Evolutionary conservation across 2,888 invertebrate genomes (phyloP), one percentile per base, ranked within the genome.

Genomic region (Girardia tigrina): DNA sequence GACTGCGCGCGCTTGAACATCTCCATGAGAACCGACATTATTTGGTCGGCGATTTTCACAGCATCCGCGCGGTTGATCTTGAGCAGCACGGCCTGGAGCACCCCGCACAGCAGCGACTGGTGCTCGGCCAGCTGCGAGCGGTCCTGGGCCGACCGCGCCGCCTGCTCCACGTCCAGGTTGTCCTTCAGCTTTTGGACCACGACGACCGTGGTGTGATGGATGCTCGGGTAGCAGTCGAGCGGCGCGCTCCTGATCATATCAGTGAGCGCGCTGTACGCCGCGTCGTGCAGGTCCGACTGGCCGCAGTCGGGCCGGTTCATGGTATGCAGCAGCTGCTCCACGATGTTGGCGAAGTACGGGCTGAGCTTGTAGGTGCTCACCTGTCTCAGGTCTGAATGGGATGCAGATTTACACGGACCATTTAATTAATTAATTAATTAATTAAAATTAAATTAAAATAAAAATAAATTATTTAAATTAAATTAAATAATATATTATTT

Each of bases 241-340:
- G 98, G 95, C 0, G 94, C 94, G 84, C 95, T 97, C 84, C 97
- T 98, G 70, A 99, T 92, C 90, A 98, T 90, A 86, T 97, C 97
- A 97, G 98, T 98, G 0, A 98, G 87, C 0, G 98, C 95, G 85
- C 98, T 97, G 83, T 98, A 98, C 0, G 98, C 98, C 29, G 97
- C 94, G 28, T 93, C 91, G 79, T 98, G 88, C 76, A 98, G 87
- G 84, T 97, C 97, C 73, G 92, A 91, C 83, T 92, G 84, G 77
- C 83, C 83, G 36, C 76, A 77, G 29, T 73, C 78, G 75, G 78
- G 83, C 85, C 86, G 88, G 84, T 97, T 97, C 0, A 97, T 95
- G 0, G 94, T 92, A 83, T 92, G 92, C 76, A 99, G 86, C 29
- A 98, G 87, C 79, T 91, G 89, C 78, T 91, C 89, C 56, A 98